Conservation (phyloP, 2,113 vertebrate genomes). For the Neopipo cinnamomea region DNA sequence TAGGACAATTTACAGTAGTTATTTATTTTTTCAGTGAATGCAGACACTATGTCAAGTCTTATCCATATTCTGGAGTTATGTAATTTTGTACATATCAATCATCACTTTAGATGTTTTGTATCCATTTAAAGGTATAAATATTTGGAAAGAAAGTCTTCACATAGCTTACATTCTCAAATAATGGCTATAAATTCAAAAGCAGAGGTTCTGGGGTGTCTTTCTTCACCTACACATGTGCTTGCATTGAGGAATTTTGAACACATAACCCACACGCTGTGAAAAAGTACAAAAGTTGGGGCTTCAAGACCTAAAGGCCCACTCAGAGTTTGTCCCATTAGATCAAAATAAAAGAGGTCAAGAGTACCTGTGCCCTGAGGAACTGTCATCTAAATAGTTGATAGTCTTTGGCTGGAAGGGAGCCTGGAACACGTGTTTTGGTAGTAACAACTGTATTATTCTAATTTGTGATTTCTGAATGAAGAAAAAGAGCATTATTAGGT, state of each 20-base stretch:
- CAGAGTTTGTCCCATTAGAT: not conserved
- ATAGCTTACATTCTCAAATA: not conserved
- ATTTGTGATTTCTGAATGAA: not conserved
- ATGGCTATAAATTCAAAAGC: not conserved
- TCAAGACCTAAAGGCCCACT: not conserved
- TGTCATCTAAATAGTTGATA: fast-evolving
- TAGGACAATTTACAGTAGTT: not conserved
- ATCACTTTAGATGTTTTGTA: not conserved
- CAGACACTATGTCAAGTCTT: not conserved
- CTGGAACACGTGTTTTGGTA: not conserved
- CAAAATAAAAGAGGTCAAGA: not conserved
- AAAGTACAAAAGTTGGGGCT: not conserved
- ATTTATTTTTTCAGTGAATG: not conserved
- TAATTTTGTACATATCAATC: not conserved
- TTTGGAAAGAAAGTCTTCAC: not conserved
- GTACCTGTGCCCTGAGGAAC: not conserved
- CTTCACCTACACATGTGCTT: not conserved
- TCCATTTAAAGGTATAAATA: not conserved
- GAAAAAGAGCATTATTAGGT: not conserved
- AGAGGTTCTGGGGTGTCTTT: not conserved
- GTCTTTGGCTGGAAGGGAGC: not conserved
- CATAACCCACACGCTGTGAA: fast-evolving
- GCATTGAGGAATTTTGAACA: not conserved
- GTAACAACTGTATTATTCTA: not conserved
- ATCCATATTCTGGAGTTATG: not conserved